Conservation (phyloP, 2,888 invertebrate genomes). For the Altica lythri region DNA sequence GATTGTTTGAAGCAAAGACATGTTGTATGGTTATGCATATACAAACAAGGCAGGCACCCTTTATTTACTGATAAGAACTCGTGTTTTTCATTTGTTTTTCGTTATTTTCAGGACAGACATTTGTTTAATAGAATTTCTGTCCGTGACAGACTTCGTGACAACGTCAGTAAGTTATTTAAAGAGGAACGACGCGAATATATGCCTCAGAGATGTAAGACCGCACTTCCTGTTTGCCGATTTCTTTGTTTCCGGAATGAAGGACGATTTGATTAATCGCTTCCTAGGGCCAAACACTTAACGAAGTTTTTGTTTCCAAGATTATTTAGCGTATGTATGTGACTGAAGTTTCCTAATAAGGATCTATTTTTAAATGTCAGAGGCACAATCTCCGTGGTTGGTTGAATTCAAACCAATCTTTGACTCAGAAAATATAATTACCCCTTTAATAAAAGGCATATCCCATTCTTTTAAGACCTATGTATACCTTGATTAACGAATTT, state of each 20-base stretch:
- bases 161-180: constrained; percentile 38
- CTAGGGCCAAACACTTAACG: constrained; percentile 18
- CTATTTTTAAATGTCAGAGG: too few relatives aligned
- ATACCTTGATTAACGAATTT: too few relatives aligned
- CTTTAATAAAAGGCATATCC: too few relatives aligned
- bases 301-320: constrained; percentile 8
- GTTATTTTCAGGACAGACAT: constrained; percentile 36
- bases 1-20: neutral
- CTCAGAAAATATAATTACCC: too few relatives aligned
- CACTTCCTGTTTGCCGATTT: constrained; percentile 23
- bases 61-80: constrained; percentile 19
- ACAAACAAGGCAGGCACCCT: constrained; percentile 7
- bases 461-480: too few relatives aligned
- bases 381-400: too few relatives aligned
- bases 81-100: constrained; percentile 22
- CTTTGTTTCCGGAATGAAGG: constrained; percentile 24
- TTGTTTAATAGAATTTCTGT: constrained; percentile 43
- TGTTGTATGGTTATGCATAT: constrained; percentile 14
- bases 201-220: constrained; percentile 15
- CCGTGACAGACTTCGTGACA: constrained; percentile 43
- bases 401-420: too few relatives aligned
- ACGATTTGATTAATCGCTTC: constrained; percentile 24
- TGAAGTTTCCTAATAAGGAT: too few relatives aligned
- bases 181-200: constrained; percentile 24
- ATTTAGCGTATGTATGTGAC: too few relatives aligned